Evolutionary conservation across 2,888 invertebrate genomes (phyloP), one percentile per base, ranked within the genome.

Genomic region (Parelbella ahira): DNA sequence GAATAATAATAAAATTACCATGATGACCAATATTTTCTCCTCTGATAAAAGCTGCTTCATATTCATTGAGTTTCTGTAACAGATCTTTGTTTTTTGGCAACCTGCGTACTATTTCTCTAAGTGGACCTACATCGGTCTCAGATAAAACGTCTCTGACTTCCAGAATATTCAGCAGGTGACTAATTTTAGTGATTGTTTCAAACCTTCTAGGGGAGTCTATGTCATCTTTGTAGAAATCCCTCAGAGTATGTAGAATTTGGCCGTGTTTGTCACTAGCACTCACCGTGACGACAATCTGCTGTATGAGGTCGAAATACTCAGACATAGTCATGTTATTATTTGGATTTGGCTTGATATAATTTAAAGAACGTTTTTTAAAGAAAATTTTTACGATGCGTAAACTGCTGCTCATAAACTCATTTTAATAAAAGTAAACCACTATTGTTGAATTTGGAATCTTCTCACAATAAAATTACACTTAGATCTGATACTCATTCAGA

Each of bases 141-240:
- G 80, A 75, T 23, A 87, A 48, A 4, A 74, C 45, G 45, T 77
- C 76, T 47, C 86, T 59, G 8, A 78, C 52, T 67, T 87, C 86
- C 39, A 87, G 58, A 27, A 82, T 53, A 11, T 58, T 64, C 3
- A 87, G 45, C 19, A 87, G 57, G 20, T 84, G 60, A 2, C 72
- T 63, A 30, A 82, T 63, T 2, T 65, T 70, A 10, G 45, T 60
- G 19, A 84, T 74, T 53, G 71, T 56, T 56, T 86, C 86, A 49
- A 59, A 77, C 49, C 74, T 63, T 51, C 86, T 66, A 1, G 68
- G 59, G 1, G 86, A 87, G 51, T 86, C 83, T 28, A 87, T 83
- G 7, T 63, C 68, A 13, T 68, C 67, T 50, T 53, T 66, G 45
- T 73, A 86, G 18, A 70, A 48, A 21, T 71, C 71, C 58, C 84